Evolutionary conservation across 2,888 invertebrate species (phyloP), one percentile per base, ranked within the genome.

Genomic region (Rhyacophila evoluta): DNA sequence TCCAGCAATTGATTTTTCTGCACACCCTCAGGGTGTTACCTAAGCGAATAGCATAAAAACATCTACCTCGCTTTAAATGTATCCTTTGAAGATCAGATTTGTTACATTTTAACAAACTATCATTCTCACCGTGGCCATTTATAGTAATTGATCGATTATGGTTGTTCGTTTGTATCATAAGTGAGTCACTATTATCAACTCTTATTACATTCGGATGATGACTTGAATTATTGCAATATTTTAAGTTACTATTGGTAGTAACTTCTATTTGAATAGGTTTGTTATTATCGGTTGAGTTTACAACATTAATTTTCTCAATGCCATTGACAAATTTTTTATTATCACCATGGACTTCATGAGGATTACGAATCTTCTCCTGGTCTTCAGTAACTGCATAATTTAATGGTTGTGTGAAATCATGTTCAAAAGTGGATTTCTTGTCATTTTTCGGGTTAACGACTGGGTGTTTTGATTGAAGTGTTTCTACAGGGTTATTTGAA

Each of bases 1-100:
- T 74, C 27, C 79, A 67, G 76, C 82, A 82, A 41, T 80, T 76
- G 1, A 80, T 39, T 78, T 76, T 81, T 74, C 72, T 79, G 77
- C 82, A 82, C 19, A 82, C 75, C 70, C 80, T 80, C 11, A 80
- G 73, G 11, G 78, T 70, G 67, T 79, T 82, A 33, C 81, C 81
- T 73, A 82, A 72, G 27, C 73, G 77, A 6, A 82, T 74, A 19
- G 82, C 78, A 33, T 81, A 82, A 70, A 82, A 75, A 39, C 82
- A 82, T 12, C 81, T 81, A 11, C 82, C 82, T n/a, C 76, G 74
- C 25, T 78, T 82, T 37, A 79, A 72, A 33, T 72, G 78, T 11
- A 79, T 41, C 25, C 78, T 77, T 8, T 82, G 76, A 8, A 79
- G 67, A 36, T 82, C 82, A 6, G 82, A 81, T 70, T 82, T 82